These are phyloP conservation scores for Plusia festucae DNA, from an alignment of 2,888 invertebrate species.

Conservation along the genomic window DNA sequence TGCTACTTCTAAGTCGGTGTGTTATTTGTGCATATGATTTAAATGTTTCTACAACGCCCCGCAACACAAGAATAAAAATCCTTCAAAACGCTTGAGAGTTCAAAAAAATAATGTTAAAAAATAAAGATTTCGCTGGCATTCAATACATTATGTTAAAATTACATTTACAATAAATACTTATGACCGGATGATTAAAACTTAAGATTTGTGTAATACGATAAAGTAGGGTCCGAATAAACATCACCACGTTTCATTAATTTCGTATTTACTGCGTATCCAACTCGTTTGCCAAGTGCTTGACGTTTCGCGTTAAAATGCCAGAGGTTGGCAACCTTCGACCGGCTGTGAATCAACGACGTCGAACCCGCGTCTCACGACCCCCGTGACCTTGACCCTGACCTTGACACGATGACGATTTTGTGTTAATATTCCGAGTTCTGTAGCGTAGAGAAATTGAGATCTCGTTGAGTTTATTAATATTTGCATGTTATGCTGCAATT, in stretches of 20 bases:
- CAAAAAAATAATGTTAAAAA: background rate
- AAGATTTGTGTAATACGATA: background rate
- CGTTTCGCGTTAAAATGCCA: conserved; percentile 71
- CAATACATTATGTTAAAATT: background rate
- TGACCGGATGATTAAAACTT: background rate
- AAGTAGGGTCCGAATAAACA: conserved; percentile 11
- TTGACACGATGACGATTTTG: conserved; percentile 60
- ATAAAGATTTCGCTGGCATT: background rate
- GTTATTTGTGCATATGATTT: too few relatives aligned
- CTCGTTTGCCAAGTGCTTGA: conserved; percentile 48
- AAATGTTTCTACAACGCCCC: too few relatives aligned
- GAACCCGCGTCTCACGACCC: conserved; percentile 80
- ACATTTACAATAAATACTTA: background rate
- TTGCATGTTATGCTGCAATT: background rate
- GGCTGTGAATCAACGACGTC: conserved; percentile 74
- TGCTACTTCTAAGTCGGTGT: too few relatives aligned
- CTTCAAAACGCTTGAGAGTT: too few relatives aligned
- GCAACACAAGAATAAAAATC: too few relatives aligned
- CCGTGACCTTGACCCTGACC: conserved; percentile 61
- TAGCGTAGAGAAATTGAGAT: background rate
- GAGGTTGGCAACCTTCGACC: conserved; percentile 80
- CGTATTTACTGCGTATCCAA: conserved; percentile 26
- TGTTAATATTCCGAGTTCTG: conserved; percentile 45
- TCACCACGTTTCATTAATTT: conserved; percentile 32
- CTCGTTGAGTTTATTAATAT: background rate